Base-by-base conservation (phyloP, 2,797 vertebrate genomes). In the Lagothrix lagotricha region DNA sequence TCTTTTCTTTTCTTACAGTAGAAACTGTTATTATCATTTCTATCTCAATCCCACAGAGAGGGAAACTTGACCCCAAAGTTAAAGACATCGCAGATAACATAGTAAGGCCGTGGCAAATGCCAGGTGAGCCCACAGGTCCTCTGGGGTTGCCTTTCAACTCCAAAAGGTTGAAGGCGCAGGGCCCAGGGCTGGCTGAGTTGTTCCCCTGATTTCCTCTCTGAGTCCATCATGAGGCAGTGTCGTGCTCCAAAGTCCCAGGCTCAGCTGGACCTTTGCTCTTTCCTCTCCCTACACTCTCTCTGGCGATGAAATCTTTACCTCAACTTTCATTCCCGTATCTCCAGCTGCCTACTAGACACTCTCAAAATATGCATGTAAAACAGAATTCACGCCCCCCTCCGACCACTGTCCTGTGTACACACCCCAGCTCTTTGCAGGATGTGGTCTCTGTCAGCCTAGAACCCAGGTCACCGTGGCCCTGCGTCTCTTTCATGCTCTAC, bases 401-500 rank as follows among this genome's bases (percentile, higher is more conserved):
- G 6, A 2, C 50, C 24, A 22, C 39, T 41, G 58, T 17, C 5
- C 86, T 20, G 17, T 2, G 79, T 7, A 5, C 20, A 33, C 5
- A 4, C 8, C 5, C 52, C 30, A n/a, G 70, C 58, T 39, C 15
- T 50, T 28, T 7, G 20, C 17, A 64, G 10, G 39, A n/a, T 33
- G 26, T 24, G 36, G 10, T 80, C 70, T 93, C 93, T 61, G 2
- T 52, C 6, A 36, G 36, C 36, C 22, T 20, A 73, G n/a, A 75
- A 39, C n/a, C 39, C 6, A 0, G 75, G 80, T 28, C 54, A 13
- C 75, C n/a, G 44, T 48, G 39, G n/a, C 36, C 64, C 36, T 0
- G 8, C 11, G 2, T 3, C 5, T n/a, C 81, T 50, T 28, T 33
- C 0, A 0, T n/a, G 70, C 22, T 14, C 48, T 8, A 4, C 41